Evolutionary conservation across 2,888 invertebrate genomes (phyloP).

Genomic region (Cheilosia soror): DNA sequence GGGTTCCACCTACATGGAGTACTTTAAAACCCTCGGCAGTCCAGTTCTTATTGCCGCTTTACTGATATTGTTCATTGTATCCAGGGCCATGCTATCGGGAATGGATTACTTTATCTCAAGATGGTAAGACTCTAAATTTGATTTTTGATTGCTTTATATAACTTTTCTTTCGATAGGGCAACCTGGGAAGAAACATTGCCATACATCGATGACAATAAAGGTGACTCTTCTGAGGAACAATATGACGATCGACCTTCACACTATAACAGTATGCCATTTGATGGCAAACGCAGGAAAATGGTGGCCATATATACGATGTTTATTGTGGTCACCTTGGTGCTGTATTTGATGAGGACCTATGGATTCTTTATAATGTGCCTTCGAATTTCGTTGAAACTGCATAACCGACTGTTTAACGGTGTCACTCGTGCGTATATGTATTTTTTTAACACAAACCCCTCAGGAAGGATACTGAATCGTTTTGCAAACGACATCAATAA

Average conservation of each 20-base stretch:
- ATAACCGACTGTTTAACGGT: conserved; percentile 91
- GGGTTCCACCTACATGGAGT: conserved; percentile 86
- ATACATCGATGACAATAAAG: neutral
- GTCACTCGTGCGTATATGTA: conserved; percentile 89
- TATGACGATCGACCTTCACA: neutral
- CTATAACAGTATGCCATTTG: conserved; percentile 3
- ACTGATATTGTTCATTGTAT: conserved; percentile 85
- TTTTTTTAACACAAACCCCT: conserved; percentile 90
- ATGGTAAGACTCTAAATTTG: conserved; percentile 84
- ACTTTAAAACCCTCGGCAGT: conserved; percentile 86
- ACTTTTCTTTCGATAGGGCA: conserved; percentile 79
- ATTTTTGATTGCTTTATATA: neutral
- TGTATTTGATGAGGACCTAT: conserved; percentile 86
- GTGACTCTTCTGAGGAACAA: neutral
- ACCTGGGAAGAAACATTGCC: conserved; percentile 82
- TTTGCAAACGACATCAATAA: conserved; percentile 91
- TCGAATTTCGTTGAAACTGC: conserved; percentile 89
- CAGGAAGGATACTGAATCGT: conserved; percentile 89
- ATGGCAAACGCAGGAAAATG: conserved; percentile 76
- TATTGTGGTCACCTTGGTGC: conserved; percentile 80
- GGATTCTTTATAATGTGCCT: conserved; percentile 90
- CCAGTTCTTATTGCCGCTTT: conserved; percentile 78
- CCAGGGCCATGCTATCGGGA: conserved; percentile 87
- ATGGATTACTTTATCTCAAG: conserved; percentile 90
- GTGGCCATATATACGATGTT: conserved; percentile 80